phyloP scores from a whole-genome alignment of 2,888 invertebrate species.

The Eledona agricola region DNA sequence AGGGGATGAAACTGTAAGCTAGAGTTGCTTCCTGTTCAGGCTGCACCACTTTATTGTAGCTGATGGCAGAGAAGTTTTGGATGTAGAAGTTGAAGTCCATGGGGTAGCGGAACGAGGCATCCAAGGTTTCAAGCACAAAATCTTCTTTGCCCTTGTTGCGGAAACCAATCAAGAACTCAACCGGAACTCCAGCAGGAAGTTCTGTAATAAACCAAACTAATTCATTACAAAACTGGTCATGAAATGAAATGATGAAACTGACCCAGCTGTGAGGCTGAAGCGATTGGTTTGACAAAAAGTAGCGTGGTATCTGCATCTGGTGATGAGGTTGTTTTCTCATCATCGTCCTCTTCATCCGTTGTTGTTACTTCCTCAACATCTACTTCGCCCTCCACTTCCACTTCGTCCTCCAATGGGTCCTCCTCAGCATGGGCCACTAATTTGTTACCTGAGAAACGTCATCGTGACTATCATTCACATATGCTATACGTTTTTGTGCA shows the following conservation, averaged over 20 bases:
- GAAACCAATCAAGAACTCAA: constrained; percentile 96
- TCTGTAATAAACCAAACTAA: constrained; percentile 66
- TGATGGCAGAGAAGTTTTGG: constrained; percentile 95
- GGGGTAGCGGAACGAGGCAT: constrained; percentile 98
- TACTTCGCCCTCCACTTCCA: constrained; percentile 73
- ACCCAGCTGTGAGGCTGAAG: constrained; percentile 73
- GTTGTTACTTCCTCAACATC: constrained; percentile 69
- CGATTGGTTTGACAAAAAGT: constrained; percentile 84
- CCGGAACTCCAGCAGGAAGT: constrained; percentile 89
- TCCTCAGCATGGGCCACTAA: constrained; percentile 70
- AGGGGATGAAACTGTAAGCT: constrained; percentile 93
- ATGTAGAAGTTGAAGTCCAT: constrained; percentile 99
- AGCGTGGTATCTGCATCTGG: constrained; percentile 92
- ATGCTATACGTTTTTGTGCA: too few species aligned
- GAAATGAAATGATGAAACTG: constrained; percentile 30
- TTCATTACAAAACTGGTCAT: not conserved
- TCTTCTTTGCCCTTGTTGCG: constrained; percentile 92
- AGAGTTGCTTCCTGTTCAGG: constrained; percentile 94
- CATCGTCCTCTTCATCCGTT: constrained; percentile 71
- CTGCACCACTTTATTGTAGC: constrained; percentile 87
- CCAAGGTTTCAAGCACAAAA: constrained; percentile 90
- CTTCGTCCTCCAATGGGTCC: constrained; percentile 74
- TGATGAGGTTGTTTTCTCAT: constrained; percentile 77
- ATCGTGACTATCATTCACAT: too few species aligned
- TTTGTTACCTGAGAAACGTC: constrained; percentile 60